These are phyloP conservation scores for Eunapius fragilis DNA, from an alignment of 37 sponge, comb jelly and placozoan genomes.

Conservation along the genomic window DNA sequence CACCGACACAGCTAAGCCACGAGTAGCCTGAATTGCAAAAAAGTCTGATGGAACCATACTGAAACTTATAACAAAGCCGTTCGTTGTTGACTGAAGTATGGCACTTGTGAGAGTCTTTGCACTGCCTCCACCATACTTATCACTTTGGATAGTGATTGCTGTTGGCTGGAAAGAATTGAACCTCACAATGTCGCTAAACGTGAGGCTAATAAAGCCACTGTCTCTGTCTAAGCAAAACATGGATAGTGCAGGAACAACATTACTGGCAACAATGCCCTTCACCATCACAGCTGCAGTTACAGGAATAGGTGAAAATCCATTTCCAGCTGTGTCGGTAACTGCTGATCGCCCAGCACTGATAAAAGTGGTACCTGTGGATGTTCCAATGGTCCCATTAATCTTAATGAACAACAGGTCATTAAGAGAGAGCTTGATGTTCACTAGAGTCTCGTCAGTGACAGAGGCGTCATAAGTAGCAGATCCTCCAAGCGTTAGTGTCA, in stretches of 20 bases:
- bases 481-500: slow-evolving; percentile 46
- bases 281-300: slow-evolving; percentile 23
- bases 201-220: slow-evolving; percentile 45
- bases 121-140: slow-evolving; percentile 18
- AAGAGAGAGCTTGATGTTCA: slow-evolving; percentile 54
- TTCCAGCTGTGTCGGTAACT: slow-evolving; percentile 61
- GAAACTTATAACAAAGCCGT: slow-evolving; percentile 69
- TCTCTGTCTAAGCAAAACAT: slow-evolving; percentile 77
- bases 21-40: slow-evolving; percentile 53
- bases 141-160: slow-evolving; percentile 63
- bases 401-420: slow-evolving; percentile 69
- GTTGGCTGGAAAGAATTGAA: slow-evolving; percentile 40
- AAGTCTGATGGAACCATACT: slow-evolving; percentile 42
- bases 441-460: slow-evolving; percentile 15
- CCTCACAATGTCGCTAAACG: slow-evolving; percentile 79
- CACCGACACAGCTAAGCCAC: slow-evolving; percentile 56
- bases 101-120: slow-evolving; percentile 35
- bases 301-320: slow-evolving; percentile 41
- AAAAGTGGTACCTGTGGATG: slow-evolving; percentile 26
- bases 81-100: not conserved
- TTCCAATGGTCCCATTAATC: slow-evolving; percentile 41
- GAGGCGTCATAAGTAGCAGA: slow-evolving; percentile 24
- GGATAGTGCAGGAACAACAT: slow-evolving; percentile 14
- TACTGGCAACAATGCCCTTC: not conserved
- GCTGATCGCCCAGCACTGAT: slow-evolving; percentile 42